phyloP scores from a whole-genome alignment of 1,140 invertebrate genomes.

The Calliopsis andreniformis region DNA sequence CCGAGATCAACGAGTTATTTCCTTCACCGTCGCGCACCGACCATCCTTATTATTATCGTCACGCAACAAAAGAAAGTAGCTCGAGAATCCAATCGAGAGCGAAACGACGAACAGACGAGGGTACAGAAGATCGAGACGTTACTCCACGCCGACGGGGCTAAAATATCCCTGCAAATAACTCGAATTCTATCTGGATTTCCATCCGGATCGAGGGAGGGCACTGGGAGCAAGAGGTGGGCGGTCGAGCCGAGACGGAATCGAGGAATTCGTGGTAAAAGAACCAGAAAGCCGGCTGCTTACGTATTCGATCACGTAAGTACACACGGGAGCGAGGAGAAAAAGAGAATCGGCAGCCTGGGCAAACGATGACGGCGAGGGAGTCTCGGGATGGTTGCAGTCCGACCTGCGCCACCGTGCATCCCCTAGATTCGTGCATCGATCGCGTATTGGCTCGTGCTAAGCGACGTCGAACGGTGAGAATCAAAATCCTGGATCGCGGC shows the following conservation, averaged over 20 bases:
- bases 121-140: slow-evolving; percentile 58
- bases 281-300: slow-evolving; percentile 55
- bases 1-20: neutral
- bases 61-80: slow-evolving; percentile 1
- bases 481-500: slow-evolving; percentile 58
- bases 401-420: neutral
- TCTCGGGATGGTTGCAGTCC: slow-evolving; percentile 35
- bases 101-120: slow-evolving; percentile 35
- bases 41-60: slow-evolving; percentile 41
- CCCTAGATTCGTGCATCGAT: neutral
- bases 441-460: slow-evolving; percentile 57
- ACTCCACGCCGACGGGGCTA: slow-evolving; percentile 30
- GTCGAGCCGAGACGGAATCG: neutral
- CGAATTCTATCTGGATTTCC: slow-evolving; percentile 66
- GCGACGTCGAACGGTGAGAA: slow-evolving; percentile 46
- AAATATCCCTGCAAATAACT: slow-evolving; percentile 67
- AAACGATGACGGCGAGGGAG: slow-evolving; percentile 54
- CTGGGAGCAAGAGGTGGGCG: neutral
- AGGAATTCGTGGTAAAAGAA: slow-evolving; percentile 44
- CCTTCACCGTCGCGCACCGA: too few relatives aligned
- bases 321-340: slow-evolving; percentile 45
- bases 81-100: slow-evolving; percentile 49
- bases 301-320: slow-evolving; percentile 69
- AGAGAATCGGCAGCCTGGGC: slow-evolving; percentile 30
- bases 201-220: slow-evolving; percentile 43